Base-by-base conservation (phyloP, 2,888 invertebrate species). In the Drosophila affinis region DNA sequence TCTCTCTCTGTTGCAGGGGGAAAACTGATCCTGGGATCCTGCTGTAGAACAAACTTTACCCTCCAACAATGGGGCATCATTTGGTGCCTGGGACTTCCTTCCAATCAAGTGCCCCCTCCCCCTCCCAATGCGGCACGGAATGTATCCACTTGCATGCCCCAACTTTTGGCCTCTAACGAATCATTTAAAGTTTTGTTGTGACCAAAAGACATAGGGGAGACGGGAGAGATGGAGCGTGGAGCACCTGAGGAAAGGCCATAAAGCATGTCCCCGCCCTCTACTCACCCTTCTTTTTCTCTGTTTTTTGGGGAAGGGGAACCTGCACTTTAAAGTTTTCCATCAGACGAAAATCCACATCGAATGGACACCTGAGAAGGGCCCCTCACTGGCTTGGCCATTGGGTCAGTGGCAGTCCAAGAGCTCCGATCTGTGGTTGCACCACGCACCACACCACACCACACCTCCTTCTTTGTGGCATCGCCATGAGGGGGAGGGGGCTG, bases 241-340 rank as follows among this genome's bases (percentile, higher is more conserved):
- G 39, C 39, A 14, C 39, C 39, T n/a, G 7, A n/a, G 39, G 14
- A 39, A n/a, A 39, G 7, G 14, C 39, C 39, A 39, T 39, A n/a
- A n/a, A n/a, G 39, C n/a, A n/a, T 7, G 39, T 39, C n/a, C 39
- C 14, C 39, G 7, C 39, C 39, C 39, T 6, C 14, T 10, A 10
- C n/a, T 5, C 3, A 7, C 29, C 9, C n/a, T 29, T 47, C 69
- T 17, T 48, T 5, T 24, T 24, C 21, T 34, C n/a, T n/a, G n/a
- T 59, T 17, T 48, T 5, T 48, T 3, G 24, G 24, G 24, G 27
- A 27, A 27, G 27, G 27, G 27, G 27, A 27, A 2, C 80, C 75
- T 83, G 84, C 84, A 83, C 84, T 87, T 87, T 78, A 83, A 82
- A 82, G 81, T 87, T 82, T 86, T 87, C 78, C 51, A 59, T 48